Evolutionary conservation across 2,113 vertebrate genomes (phyloP).

Genomic region (Oreochromis spilurus): DNA sequence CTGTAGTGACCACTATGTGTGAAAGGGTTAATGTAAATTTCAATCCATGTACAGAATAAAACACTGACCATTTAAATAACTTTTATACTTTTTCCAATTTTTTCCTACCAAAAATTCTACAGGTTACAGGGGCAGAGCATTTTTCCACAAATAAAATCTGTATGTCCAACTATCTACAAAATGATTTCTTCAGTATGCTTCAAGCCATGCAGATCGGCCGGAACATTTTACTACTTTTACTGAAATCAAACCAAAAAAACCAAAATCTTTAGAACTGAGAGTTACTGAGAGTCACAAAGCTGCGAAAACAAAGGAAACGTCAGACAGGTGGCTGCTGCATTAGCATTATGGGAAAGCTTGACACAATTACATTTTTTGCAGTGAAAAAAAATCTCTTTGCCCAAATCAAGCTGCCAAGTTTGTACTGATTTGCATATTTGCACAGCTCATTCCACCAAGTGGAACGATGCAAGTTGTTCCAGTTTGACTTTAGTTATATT

Average conservation of each 20-base stretch:
- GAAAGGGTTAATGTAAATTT: not conserved
- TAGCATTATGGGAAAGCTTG: not conserved
- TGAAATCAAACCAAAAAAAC: not conserved
- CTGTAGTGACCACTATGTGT: not conserved
- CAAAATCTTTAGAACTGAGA: not conserved
- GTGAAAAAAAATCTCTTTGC: not conserved
- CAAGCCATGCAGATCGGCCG: not conserved
- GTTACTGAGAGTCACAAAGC: not conserved
- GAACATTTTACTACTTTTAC: not conserved
- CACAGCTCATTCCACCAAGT: not conserved
- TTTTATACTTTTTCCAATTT: not conserved
- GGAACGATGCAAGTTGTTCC: not conserved
- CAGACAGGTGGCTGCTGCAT: not conserved
- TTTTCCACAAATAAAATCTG: not conserved
- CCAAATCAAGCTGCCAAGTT: not conserved
- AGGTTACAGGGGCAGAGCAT: not conserved
- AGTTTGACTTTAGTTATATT: not conserved
- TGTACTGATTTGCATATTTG: not conserved
- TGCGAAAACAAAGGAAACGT: not conserved
- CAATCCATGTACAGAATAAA: not conserved
- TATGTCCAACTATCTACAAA: not conserved
- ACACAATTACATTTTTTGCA: not conserved
- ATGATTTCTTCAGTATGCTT: not conserved
- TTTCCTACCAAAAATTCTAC: no score
- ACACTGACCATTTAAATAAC: not conserved